Base-by-base conservation (phyloP, 1,140 invertebrate genomes). In the Drosophila teissieri region DNA sequence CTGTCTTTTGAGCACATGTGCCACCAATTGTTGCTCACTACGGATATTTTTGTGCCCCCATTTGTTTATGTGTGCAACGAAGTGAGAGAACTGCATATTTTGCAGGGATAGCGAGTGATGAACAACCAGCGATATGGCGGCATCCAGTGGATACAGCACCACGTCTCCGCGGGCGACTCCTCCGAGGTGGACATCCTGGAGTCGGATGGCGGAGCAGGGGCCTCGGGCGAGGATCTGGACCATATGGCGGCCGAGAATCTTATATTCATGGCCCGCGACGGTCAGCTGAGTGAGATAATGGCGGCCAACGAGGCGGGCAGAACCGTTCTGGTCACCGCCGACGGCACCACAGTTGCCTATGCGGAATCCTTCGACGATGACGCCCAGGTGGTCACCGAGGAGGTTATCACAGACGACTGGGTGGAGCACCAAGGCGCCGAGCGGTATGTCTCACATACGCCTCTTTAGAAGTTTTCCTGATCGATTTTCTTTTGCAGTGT, bases 401-500 rank as follows among this genome's bases (percentile, higher is more conserved):
- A 96, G 92, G 95, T 96, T 2, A 96, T 96, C 7, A 95, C 95
- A 1, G 95, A 96, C 89, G 95, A 95, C 73, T 96, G 95, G 96
- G 95, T 95, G 17, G 93, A 95, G 82, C 93, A 94, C 56, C 95
- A 94, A 48, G 95, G 95, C 5, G 95, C 95, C 56, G 95, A 96
- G 91, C 94, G 95, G 95, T 95, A 91, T 92, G 68, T 67, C 4
- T 1, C 15, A 19, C 4, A 0, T 19, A 8, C 0, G 27, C 2
- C 1, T 15, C 4, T 15, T 2, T 3, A 2, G 11, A 36, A 4
- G 31, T 17, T 4, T 14, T 1, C 1, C 10, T 17, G 1, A 24
- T 12, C 31, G 15, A 12, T n/a, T 11, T 19, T 15, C 42, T 12
- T 52, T 62, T 61, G 0, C 7, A 94, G 95, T 61, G 94, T 95